A percentile compares a stretch with the other conserved stretches of the same genome.
These are phyloP conservation scores for Hyla sarda DNA, from an alignment of 2,113 vertebrate genomes.

Conservation along the genomic window DNA sequence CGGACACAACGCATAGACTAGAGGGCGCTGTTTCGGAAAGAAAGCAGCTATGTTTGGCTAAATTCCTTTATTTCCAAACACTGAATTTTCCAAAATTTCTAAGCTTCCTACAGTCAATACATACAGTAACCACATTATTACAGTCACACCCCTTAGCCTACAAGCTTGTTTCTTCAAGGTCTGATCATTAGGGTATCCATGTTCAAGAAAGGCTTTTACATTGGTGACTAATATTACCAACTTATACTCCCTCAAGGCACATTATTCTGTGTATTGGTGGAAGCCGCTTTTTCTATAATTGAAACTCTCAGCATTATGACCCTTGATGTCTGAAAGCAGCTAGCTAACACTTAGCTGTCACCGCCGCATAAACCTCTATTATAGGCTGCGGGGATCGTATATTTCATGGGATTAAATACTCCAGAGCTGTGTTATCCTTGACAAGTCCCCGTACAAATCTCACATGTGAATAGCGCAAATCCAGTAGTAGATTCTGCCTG, in stretches of 20 bases:
- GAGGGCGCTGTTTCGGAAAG: no score
- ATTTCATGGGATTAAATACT: constrained; percentile 23
- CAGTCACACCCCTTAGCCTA: no score
- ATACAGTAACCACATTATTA: no score
- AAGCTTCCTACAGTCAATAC: no score
- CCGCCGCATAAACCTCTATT: constrained; percentile 1
- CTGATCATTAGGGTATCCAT: no score
- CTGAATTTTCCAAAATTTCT: no score
- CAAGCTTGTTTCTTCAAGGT: no score
- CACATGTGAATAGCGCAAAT: constrained; percentile 1
- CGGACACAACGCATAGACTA: no score
- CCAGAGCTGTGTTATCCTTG: background rate
- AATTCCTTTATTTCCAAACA: no score
- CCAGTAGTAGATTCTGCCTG: background rate
- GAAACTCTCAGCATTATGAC: background rate
- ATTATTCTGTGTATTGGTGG: background rate
- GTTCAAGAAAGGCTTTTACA: background rate
- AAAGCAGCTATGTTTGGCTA: no score
- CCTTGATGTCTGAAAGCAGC: background rate
- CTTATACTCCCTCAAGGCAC: background rate
- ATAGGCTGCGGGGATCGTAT: background rate
- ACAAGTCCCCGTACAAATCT: constrained; percentile 10
- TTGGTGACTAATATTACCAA: background rate
- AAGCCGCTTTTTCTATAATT: background rate
- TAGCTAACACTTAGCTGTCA: background rate